Conservation (phyloP, 2,113 vertebrate genomes). For the Rhinolophus ferrumequinum region DNA sequence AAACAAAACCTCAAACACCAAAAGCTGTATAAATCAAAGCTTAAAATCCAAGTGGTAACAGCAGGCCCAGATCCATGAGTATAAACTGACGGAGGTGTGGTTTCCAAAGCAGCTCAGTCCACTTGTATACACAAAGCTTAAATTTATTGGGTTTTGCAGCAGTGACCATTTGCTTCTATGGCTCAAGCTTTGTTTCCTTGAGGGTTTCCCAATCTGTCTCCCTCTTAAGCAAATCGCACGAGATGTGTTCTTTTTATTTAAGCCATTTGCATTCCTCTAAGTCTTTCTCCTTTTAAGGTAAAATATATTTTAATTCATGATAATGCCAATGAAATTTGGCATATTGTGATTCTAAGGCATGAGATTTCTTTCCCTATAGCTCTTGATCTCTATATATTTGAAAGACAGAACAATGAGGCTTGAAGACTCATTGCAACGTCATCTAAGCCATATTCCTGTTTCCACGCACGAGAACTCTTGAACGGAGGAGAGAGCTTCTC, state of each 20-base stretch:
- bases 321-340: not conserved
- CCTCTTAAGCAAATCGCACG: conserved; percentile 5
- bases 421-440: not conserved
- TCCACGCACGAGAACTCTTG: not conserved
- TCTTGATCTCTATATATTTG: not conserved
- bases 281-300: conserved; percentile 65
- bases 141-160: conserved; percentile 30
- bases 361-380: not conserved
- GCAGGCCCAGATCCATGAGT: conserved; percentile 40
- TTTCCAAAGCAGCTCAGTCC: conserved; percentile 55
- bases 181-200: conserved; percentile 60
- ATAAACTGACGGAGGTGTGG: conserved; percentile 54
- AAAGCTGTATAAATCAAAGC: conserved; percentile 65
- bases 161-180: conserved; percentile 47
- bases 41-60: conserved; percentile 55
- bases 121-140: conserved; percentile 51
- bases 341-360: not conserved
- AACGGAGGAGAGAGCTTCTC: not conserved
- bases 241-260: conserved; percentile 8
- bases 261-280: conserved; percentile 14
- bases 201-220: conserved; percentile 33
- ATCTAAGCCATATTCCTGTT: not conserved
- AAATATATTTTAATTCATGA: conserved; percentile 37
- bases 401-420: not conserved
- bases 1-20: conserved; percentile 60